Evolutionary conservation across 1,140 invertebrate species (phyloP).

Genomic region (Oreohelix idahoensis): DNA sequence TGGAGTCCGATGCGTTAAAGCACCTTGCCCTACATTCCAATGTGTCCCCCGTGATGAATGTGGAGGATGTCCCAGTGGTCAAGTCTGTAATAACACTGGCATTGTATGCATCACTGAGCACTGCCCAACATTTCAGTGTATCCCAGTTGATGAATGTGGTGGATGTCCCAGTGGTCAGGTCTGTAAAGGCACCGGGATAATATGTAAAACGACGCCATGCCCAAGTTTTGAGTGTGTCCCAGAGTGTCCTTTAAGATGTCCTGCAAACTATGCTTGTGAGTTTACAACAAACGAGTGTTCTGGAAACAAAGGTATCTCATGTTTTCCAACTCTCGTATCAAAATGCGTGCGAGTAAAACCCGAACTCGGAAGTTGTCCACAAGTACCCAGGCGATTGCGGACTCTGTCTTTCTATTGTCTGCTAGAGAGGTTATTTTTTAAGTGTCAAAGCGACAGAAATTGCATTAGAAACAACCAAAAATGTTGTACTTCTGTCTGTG

Average conservation of each 20-base stretch:
- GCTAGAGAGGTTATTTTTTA: not conserved
- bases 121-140: not conserved
- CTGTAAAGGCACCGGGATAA: not conserved
- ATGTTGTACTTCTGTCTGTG: not conserved
- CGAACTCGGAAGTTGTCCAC: not conserved
- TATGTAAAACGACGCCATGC: not conserved
- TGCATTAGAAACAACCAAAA: not conserved
- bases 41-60: not conserved
- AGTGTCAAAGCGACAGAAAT: not conserved
- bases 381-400: not conserved
- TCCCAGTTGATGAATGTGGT: not conserved
- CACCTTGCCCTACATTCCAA: not conserved
- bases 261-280: not conserved
- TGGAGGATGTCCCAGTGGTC: not conserved
- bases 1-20: not conserved
- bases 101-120: not conserved
- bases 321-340: not conserved
- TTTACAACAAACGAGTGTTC: not conserved
- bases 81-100: not conserved
- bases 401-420: not conserved
- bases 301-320: too few species aligned
- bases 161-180: not conserved
- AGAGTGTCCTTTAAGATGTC: not conserved
- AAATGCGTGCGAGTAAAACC: not conserved
- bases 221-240: not conserved